Evolutionary conservation across 2,113 vertebrate species (phyloP).

Genomic region (Perognathus longimembris): DNA sequence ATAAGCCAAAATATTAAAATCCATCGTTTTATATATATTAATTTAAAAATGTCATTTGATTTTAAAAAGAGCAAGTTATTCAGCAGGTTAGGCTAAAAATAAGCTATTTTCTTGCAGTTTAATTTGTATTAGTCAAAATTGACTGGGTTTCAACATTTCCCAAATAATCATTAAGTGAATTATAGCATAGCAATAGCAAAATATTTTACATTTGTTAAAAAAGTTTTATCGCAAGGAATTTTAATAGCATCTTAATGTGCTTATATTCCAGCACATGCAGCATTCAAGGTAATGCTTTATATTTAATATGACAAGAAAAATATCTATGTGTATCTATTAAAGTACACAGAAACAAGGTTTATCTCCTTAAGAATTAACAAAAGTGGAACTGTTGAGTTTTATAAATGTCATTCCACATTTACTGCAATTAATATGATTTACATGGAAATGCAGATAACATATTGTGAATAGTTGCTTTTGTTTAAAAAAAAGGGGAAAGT

Average conservation of each 20-base stretch:
- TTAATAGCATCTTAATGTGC: slow-evolving; percentile 5
- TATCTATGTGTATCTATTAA: background rate
- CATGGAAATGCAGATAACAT: slow-evolving; percentile 20
- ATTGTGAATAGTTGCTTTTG: background rate
- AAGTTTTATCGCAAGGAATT: background rate
- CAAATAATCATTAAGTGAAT: slow-evolving; percentile 33
- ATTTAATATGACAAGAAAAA: background rate
- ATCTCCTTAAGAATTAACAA: background rate
- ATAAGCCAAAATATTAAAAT: slow-evolving; percentile 22
- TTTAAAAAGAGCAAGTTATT: slow-evolving; percentile 37
- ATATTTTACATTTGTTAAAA: slow-evolving; percentile 15
- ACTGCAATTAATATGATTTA: slow-evolving; percentile 3
- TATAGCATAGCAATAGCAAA: background rate
- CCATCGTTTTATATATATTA: background rate
- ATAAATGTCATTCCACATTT: background rate
- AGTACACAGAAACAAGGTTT: background rate
- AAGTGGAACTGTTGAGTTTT: background rate
- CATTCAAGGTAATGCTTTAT: background rate
- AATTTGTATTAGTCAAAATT: background rate
- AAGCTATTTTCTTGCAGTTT: background rate
- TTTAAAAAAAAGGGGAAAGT: background rate
- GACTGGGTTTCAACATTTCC: background rate
- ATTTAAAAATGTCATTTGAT: background rate
- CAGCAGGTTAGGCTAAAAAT: background rate
- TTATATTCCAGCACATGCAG: background rate